phyloP scores from a whole-genome alignment of 2,113 vertebrate genomes.

The Cromileptes altivelis region DNA sequence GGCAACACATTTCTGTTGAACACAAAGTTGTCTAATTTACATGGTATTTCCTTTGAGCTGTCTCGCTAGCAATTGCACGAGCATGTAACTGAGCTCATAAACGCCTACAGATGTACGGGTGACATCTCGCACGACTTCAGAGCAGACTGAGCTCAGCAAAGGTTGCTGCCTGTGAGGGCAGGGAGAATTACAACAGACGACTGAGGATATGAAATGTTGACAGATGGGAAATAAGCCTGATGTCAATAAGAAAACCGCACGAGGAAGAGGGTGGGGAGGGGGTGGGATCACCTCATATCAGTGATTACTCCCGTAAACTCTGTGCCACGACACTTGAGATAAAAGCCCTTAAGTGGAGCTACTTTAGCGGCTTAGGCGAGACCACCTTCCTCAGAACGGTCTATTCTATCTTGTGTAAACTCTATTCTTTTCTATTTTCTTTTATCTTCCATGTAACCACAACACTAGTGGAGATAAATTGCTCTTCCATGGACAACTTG shows the following conservation, averaged over 20 bases:
- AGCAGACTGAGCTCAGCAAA: not conserved
- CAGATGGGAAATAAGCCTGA: constrained; percentile 39
- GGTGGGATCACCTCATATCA: constrained; percentile 15
- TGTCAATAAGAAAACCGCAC: constrained; percentile 49
- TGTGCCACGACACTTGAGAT: constrained; percentile 20
- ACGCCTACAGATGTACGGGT: constrained; percentile 8
- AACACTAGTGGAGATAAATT: constrained; percentile 67
- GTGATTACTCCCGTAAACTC: constrained; percentile 23
- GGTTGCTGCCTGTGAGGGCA: constrained; percentile 15
- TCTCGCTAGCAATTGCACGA: not conserved
- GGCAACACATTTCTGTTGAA: not conserved
- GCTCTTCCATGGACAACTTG: constrained; percentile 57
- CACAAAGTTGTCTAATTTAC: not conserved
- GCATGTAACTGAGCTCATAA: not conserved
- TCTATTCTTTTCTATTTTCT: constrained; percentile 41
- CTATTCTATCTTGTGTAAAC: constrained; percentile 38
- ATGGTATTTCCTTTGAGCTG: not conserved
- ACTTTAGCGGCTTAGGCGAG: constrained; percentile 42
- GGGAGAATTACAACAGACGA: not conserved
- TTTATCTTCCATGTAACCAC: constrained; percentile 55
- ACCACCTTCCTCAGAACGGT: constrained; percentile 34
- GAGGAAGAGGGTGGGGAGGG: not conserved
- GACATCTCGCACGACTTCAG: constrained; percentile 15
- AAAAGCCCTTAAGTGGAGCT: constrained; percentile 45
- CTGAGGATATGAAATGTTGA: constrained; percentile 55